Conservation (phyloP, 1,140 invertebrate genomes). For the Bombus soroeensis region DNA sequence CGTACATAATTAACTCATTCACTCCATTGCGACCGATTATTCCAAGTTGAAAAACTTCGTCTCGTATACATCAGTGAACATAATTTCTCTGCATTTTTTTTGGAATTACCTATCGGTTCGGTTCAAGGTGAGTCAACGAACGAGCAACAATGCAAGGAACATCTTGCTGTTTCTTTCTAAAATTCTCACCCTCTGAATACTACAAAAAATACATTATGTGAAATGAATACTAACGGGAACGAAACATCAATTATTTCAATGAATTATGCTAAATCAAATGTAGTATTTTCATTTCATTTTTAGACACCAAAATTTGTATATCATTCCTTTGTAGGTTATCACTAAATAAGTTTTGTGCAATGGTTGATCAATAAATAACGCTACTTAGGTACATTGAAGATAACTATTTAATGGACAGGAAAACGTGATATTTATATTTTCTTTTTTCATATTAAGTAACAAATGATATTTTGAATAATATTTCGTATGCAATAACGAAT, state of each 20-base stretch:
- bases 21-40: conserved; percentile 5
- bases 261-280: background rate
- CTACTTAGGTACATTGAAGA: background rate
- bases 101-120: conserved; percentile 25
- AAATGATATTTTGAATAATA: conserved; percentile 12
- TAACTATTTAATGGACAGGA: background rate
- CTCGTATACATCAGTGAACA: background rate
- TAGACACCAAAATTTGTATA: background rate
- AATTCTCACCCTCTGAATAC: background rate
- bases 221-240: too few relatives aligned
- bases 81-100: conserved; percentile 15
- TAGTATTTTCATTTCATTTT: background rate
- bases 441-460: background rate
- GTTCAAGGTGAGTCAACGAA: conserved; percentile 60
- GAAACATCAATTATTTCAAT: background rate
- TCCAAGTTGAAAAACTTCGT: background rate
- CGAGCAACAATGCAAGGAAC: conserved; percentile 25
- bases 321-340: background rate
- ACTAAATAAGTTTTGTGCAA: background rate
- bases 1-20: background rate
- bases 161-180: background rate
- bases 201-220: background rate
- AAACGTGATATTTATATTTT: conserved; percentile 26
- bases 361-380: background rate
- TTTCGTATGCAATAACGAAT: background rate